Conservation (phyloP, 2,888 invertebrate species). For the Folsomia candida region DNA sequence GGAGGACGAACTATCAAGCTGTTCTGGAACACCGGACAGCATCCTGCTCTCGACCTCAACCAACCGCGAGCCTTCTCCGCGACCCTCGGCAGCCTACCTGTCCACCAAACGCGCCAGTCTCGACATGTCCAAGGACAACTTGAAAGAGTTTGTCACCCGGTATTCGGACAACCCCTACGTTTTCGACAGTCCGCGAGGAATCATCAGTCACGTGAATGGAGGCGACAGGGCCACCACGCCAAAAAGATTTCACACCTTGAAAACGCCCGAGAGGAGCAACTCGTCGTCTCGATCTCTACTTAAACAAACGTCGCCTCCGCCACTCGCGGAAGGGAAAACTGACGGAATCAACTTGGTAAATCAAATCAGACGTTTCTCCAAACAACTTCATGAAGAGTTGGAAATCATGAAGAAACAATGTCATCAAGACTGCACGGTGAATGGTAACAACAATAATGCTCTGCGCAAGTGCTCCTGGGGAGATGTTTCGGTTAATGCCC, state of each 20-base stretch:
- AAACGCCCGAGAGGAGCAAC: slow-evolving; percentile 1
- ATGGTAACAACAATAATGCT: slow-evolving; percentile 37
- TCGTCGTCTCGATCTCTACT: background rate
- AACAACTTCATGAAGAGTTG: slow-evolving; percentile 50
- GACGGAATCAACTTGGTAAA: slow-evolving; percentile 47
- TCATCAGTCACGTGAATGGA: slow-evolving; percentile 45
- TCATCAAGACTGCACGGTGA: slow-evolving; percentile 30
- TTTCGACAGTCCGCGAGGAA: slow-evolving; percentile 61
- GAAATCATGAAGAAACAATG: slow-evolving; percentile 49
- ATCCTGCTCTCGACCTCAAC: slow-evolving; percentile 6
- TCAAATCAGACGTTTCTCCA: slow-evolving; percentile 50
- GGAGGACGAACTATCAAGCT: background rate
- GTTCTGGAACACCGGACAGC: slow-evolving; percentile 11
- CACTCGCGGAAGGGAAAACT: slow-evolving; percentile 2
- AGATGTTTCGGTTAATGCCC: slow-evolving; percentile 49
- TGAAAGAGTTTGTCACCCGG: slow-evolving; percentile 77
- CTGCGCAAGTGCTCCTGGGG: slow-evolving; percentile 48
- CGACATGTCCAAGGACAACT: slow-evolving; percentile 69
- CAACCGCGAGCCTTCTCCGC: background rate
- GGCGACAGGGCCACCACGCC: slow-evolving; percentile 11
- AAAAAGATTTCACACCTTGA: background rate
- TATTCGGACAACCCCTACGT: slow-evolving; percentile 86
- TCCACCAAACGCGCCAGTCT: slow-evolving; percentile 45
- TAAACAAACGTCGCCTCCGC: background rate
- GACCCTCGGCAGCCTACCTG: slow-evolving; percentile 14